phyloP scores from a whole-genome alignment of 2,888 invertebrate genomes.

The Xiphydria camelus region DNA sequence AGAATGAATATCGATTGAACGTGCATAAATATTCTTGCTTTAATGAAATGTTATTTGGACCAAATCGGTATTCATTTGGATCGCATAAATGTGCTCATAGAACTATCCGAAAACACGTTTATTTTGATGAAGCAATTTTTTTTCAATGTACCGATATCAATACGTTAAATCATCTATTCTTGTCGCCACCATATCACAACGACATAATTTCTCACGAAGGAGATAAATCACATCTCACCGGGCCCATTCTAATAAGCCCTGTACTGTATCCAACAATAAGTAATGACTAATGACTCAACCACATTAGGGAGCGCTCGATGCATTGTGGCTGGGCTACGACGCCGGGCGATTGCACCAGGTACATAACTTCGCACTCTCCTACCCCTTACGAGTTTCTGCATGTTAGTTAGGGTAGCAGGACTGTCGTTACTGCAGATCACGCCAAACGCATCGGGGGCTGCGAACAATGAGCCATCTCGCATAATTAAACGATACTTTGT shows the following conservation, averaged over 20 bases:
- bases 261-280: conserved; percentile 21
- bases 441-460: conserved; percentile 4
- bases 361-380: conserved; percentile 45
- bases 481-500: conserved; percentile 24
- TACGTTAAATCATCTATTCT: too few species aligned
- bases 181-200: too few species aligned
- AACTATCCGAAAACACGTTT: too few species aligned
- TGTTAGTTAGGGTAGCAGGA: too few species aligned
- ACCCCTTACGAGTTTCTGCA: conserved; percentile 11
- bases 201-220: conserved; percentile 17
- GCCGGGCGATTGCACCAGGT: conserved; percentile 31
- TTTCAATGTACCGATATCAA: too few species aligned
- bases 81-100: too few species aligned
- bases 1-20: too few species aligned
- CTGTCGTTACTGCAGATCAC: conserved; percentile 15
- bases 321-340: conserved; percentile 27
- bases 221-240: conserved; percentile 28
- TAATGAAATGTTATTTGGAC: too few species aligned
- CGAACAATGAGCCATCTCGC: conserved; percentile 19
- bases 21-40: too few species aligned
- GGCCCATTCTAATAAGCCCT: conserved; percentile 31
- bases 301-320: conserved; percentile 28
- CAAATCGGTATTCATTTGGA: too few species aligned
- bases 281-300: conserved; percentile 35
- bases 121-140: too few species aligned